These are phyloP conservation scores for Thamnaconus septentrionalis DNA, from an alignment of 2,113 vertebrate genomes.

Conservation along the genomic window DNA sequence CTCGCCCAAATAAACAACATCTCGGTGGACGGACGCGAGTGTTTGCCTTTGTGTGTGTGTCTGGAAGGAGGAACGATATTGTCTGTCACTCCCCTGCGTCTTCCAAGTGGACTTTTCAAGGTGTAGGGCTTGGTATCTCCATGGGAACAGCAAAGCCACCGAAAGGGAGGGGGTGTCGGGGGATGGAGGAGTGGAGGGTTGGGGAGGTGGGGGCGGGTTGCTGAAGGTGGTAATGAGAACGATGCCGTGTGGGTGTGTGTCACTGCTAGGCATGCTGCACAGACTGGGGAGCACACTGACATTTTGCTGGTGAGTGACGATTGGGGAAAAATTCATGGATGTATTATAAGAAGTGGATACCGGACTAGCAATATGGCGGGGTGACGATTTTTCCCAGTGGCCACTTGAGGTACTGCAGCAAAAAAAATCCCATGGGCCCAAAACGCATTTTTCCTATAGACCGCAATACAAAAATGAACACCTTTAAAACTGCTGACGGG, in stretches of 20 bases:
- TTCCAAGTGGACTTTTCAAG: conserved; percentile 78
- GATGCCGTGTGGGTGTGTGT: conserved; percentile 12
- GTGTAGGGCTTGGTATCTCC: conserved; percentile 81
- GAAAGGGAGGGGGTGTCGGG: conserved; percentile 42
- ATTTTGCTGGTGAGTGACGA: conserved; percentile 37
- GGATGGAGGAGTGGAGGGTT: conserved; percentile 13
- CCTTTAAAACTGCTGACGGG: no score
- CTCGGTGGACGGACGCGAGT: conserved; percentile 24
- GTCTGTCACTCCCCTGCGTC: conserved; percentile 61
- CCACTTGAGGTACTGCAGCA: no score
- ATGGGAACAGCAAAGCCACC: conserved; percentile 75
- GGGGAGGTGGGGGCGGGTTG: conserved; percentile 6
- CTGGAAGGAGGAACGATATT: conserved; percentile 69
- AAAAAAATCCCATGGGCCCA: no score
- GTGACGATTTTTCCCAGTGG: no score
- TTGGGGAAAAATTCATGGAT: neutral
- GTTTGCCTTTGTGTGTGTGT: neutral
- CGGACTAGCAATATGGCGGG: no score
- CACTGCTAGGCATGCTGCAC: conserved; percentile 33
- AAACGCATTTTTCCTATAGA: no score
- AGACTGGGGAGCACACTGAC: conserved; percentile 51
- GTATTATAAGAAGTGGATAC: no score
- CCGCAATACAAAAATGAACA: no score
- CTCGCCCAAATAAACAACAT: neutral
- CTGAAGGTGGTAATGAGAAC: conserved; percentile 5